These are phyloP conservation scores for Charina bottae DNA, from an alignment of 2,113 vertebrate genomes.

Conservation along the genomic window DNA sequence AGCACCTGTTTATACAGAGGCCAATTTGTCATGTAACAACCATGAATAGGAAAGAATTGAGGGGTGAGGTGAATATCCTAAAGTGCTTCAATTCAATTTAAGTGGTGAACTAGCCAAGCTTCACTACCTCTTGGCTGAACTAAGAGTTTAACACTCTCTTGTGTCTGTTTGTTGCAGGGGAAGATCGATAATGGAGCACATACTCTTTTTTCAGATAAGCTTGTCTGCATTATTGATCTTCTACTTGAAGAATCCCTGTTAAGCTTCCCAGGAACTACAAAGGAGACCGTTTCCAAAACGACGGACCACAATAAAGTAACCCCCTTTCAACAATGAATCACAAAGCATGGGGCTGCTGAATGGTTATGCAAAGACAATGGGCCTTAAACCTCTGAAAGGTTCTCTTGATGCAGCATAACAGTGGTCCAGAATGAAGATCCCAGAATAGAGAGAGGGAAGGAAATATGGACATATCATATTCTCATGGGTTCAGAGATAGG, in stretches of 20 bases:
- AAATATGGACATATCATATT: neutral
- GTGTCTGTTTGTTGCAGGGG: neutral
- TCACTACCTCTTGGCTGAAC: neutral
- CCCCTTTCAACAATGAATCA: neutral
- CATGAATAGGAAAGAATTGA: neutral
- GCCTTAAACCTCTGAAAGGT: neutral
- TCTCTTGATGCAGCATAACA: neutral
- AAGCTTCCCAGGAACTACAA: neutral
- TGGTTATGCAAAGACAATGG: neutral
- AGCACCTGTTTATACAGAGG: neutral
- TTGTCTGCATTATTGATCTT: slow-evolving; percentile 15
- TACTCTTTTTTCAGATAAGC: neutral
- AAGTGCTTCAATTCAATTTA: neutral
- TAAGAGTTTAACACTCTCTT: neutral
- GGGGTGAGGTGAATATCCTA: neutral
- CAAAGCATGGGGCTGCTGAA: neutral
- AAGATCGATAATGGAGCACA: neutral
- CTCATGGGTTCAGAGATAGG: neutral
- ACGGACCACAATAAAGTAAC: neutral
- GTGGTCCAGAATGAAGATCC: neutral
- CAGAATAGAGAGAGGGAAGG: neutral
- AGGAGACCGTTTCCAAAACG: neutral
- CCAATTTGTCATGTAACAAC: neutral
- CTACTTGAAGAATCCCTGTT: neutral
- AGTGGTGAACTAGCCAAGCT: neutral